Base-by-base conservation (phyloP, 2,888 invertebrate species). In the Aporophyla lueneburgensis region DNA sequence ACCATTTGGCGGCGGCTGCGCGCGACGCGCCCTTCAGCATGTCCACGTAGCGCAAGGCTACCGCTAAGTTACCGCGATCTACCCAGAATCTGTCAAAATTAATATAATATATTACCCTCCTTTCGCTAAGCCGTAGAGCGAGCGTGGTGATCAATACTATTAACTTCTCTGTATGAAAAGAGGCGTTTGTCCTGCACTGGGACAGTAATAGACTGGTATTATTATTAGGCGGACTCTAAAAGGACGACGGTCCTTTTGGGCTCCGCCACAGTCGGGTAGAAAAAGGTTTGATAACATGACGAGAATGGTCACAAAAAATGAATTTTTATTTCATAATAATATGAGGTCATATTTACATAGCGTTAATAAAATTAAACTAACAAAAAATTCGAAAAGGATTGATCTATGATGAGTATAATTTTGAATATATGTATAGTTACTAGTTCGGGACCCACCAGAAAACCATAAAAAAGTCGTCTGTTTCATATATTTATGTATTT, bases 1-100 rank as follows among this genome's bases (percentile, higher is more conserved):
- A 97, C 99, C 99, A 99, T 84, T 98, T 98, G 61, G 96, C 94
- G 0, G 99, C 98, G 1, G 99, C 98, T 71, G 97, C 97, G 5
- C 98, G 97, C 0, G 99, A 98, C 54, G 99, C 99, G n/a, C 99
- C 99, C 89, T 98, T 97, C 78, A 99, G 96, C 46, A 99, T 97
- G 91, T 98, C 98, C 97, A 99, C 98, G 94, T 99, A 99, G 74
- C 98, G 97, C 16, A 99, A 95, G 0, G 99, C 98, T 93, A 98
- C 97, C 72, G 98, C 97, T 85, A 99, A 97, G 92, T 99, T 98
- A n/a, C 98, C 99, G 73, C 98, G 97, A 86, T 99, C 98, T 76
- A 99, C 93, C 97, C 98, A 99, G 93, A 98, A 98, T 92, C 98
- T 98, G 24, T 4, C 5, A 46, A 65, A 40, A 49, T 54, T 16